phyloP scores from a whole-genome alignment of 2,888 invertebrate genomes.

The Drosophila formosana region DNA sequence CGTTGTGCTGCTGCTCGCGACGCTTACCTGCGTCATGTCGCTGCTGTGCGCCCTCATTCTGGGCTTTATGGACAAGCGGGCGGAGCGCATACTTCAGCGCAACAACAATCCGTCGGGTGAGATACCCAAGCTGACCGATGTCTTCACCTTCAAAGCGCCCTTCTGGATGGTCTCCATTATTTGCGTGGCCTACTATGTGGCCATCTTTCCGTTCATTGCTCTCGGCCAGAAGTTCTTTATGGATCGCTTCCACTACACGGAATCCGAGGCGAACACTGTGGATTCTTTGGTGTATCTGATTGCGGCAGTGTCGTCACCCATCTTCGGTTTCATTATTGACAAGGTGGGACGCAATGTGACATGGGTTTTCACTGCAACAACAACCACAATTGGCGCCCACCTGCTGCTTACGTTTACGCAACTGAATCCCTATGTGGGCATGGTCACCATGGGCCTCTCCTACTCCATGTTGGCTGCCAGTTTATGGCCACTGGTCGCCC shows the following conservation, averaged over 20 bases:
- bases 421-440: slow-evolving; percentile 88
- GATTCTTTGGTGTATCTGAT: slow-evolving; percentile 94
- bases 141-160: slow-evolving; percentile 91
- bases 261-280: slow-evolving; percentile 92
- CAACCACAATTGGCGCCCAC: slow-evolving; percentile 89
- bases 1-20: slow-evolving; percentile 91
- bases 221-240: slow-evolving; percentile 97
- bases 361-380: slow-evolving; percentile 93
- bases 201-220: slow-evolving; percentile 98
- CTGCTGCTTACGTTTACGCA: slow-evolving; percentile 88
- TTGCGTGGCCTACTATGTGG: slow-evolving; percentile 97
- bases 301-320: slow-evolving; percentile 93
- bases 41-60: slow-evolving; percentile 92
- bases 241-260: slow-evolving; percentile 90
- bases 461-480: slow-evolving; percentile 97
- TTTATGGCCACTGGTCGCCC: slow-evolving; percentile 97
- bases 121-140: slow-evolving; percentile 90
- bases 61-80: slow-evolving; percentile 94
- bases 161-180: slow-evolving; percentile 96
- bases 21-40: slow-evolving; percentile 93
- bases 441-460: slow-evolving; percentile 92
- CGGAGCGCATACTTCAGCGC: slow-evolving; percentile 91
- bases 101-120: slow-evolving; percentile 87
- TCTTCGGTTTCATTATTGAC: slow-evolving; percentile 95
- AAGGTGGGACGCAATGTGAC: slow-evolving; percentile 94